Base-by-base conservation (phyloP, 2,113 vertebrate genomes). In the Gopherus evgoodei region DNA sequence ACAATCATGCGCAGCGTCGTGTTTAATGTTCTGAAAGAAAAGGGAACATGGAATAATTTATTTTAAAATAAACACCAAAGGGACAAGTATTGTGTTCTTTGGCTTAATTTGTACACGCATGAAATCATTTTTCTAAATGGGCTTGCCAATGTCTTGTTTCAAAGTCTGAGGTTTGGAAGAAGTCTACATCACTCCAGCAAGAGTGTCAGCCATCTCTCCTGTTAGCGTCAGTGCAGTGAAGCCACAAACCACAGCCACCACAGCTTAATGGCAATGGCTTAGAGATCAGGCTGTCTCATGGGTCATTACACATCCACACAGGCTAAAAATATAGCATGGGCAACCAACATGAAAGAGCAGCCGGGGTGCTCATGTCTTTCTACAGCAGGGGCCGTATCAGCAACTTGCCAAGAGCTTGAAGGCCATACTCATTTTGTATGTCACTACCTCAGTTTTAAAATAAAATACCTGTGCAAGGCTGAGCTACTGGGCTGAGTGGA, bases 11-110 rank as follows among this genome's bases (percentile, higher is more conserved):
- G 94, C 96, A 98, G 95, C 97, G 97, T 97, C 90, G 89, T 96
- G 97, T 98, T 98, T 97, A 97, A 98, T 98, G 97, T 97, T 97
- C 95, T 97, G 95, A 98, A 98, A 98, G 97, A 98, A 98, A 96
- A 97, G 96, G 93, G 98, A 98, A 98, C 98, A 97, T 97, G 97
- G 96, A 98, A 98, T 98, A 97, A 98, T 93, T 54, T 97, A 98
- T 98, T 98, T 98, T 96, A 98, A 98, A 98, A 98, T 97, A 98
- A 98, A 98, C 97, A 98, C 96, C 96, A 97, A 97, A 96, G 97
- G 98, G 98, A 98, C 97, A 97, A 98, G 97, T 97, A 98, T 97
- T 98, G 97, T 97, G 96, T 97, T 97, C 98, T 97, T 98, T 98
- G 98, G 98, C 98, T 97, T 97, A 95, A 95, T 57, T 94, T 83